Evolutionary conservation across 1,140 invertebrate species (phyloP).

Genomic region (Atta colombica): DNA sequence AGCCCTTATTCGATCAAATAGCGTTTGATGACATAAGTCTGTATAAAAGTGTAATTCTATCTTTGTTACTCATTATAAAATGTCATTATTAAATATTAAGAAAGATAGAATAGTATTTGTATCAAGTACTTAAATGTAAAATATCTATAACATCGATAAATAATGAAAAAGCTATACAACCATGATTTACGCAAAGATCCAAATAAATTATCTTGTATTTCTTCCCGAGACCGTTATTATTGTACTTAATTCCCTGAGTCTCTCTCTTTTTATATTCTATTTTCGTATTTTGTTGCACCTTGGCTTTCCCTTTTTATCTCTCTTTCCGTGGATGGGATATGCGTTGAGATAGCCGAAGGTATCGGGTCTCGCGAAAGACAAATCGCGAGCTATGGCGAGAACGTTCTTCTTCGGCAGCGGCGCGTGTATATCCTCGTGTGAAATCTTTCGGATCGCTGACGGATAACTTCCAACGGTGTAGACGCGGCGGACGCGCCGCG

Average conservation of each 20-base stretch:
- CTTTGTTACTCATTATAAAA: too few relatives aligned
- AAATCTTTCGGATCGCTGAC: constrained; percentile 72
- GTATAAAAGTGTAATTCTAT: too few relatives aligned
- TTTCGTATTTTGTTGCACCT: neutral
- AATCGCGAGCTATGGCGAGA: constrained; percentile 70
- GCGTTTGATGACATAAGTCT: too few relatives aligned
- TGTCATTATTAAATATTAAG: too few relatives aligned
- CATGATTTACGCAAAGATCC: neutral
- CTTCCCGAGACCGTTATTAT: neutral
- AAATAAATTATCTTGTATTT: neutral
- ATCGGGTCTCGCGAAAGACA: constrained; percentile 72
- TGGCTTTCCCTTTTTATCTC: neutral
- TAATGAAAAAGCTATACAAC: neutral
- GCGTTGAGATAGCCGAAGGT: constrained; percentile 59
- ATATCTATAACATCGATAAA: neutral
- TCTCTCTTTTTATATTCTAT: neutral
- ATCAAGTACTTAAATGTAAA: too few relatives aligned
- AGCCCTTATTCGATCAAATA: too few relatives aligned
- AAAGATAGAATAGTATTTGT: too few relatives aligned
- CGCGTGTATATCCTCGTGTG: constrained; percentile 66
- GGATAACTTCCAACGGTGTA: constrained; percentile 67
- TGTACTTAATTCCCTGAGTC: neutral
- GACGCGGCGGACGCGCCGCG: constrained; percentile 33
- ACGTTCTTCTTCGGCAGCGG: constrained; percentile 70
- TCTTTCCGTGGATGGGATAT: neutral